These are phyloP conservation scores for Proterorhinus semilunaris DNA, from an alignment of 2,113 vertebrate species.

Conservation along the genomic window DNA sequence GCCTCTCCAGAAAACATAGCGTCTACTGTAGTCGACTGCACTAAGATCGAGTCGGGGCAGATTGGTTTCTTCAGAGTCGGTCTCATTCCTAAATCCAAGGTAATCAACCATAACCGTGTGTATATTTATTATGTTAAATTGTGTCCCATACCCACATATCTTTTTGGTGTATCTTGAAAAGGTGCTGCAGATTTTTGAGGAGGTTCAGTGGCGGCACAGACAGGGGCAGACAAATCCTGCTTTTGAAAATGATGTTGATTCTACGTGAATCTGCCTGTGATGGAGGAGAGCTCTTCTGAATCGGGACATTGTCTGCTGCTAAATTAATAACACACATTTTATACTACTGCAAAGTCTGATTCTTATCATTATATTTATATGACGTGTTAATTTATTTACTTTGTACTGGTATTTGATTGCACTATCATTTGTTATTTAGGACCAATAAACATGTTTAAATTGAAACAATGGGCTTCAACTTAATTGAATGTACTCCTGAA, in stretches of 20 bases:
- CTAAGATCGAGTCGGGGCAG: constrained; percentile 81
- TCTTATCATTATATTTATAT: too few relatives aligned
- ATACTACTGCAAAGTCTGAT: too few relatives aligned
- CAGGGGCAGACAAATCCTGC: constrained; percentile 58
- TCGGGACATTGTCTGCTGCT: not conserved
- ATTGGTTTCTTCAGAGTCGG: constrained; percentile 88
- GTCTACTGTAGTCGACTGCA: constrained; percentile 92
- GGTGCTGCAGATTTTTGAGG: constrained; percentile 86
- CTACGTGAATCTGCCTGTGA: constrained; percentile 17
- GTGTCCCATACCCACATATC: not conserved
- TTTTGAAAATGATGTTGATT: constrained; percentile 63
- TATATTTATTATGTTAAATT: not conserved
- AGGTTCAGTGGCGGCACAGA: constrained; percentile 76
- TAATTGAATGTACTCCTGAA: too few relatives aligned
- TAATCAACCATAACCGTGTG: constrained; percentile 41
- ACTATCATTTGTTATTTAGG: too few relatives aligned
- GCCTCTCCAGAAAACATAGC: constrained; percentile 89
- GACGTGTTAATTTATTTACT: too few relatives aligned
- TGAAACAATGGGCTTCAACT: too few relatives aligned
- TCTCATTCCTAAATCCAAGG: constrained; percentile 87
- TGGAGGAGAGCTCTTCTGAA: not conserved
- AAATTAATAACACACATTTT: too few relatives aligned
- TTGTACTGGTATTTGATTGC: too few relatives aligned
- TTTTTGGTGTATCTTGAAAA: constrained; percentile 32
- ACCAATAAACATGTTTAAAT: too few relatives aligned